phyloP scores from a whole-genome alignment of 2,113 vertebrate species.

The Burhinus oedicnemus region DNA sequence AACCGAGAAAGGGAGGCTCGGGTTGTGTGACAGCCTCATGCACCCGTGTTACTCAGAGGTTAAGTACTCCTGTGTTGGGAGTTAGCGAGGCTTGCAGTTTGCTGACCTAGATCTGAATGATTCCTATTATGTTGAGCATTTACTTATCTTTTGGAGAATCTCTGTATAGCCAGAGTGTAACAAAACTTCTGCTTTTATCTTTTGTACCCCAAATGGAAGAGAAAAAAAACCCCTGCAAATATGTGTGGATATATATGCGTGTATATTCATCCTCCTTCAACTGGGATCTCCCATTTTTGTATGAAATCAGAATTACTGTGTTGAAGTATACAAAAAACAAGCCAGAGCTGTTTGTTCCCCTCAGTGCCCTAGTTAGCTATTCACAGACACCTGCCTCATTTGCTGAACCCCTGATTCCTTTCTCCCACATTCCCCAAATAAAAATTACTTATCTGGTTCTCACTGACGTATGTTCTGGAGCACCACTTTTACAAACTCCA shows the following conservation, averaged over 20 bases:
- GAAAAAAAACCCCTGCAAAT: background rate
- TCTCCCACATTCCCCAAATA: background rate
- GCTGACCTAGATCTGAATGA: conserved; percentile 13
- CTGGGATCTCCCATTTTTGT: background rate
- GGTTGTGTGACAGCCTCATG: background rate
- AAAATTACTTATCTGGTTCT: background rate
- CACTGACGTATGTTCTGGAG: background rate
- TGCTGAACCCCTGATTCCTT: background rate
- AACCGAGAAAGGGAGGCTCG: background rate
- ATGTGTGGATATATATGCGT: background rate
- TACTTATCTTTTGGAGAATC: background rate
- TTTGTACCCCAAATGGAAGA: background rate
- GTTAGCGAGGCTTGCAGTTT: background rate
- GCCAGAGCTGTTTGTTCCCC: background rate
- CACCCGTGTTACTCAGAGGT: background rate
- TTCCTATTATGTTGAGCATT: background rate
- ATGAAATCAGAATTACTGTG: background rate
- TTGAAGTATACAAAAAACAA: background rate
- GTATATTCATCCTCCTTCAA: background rate
- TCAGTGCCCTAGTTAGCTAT: background rate
- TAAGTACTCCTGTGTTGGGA: background rate
- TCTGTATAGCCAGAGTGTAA: background rate
- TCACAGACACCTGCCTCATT: background rate
- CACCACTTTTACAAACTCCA: background rate
- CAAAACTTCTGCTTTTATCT: background rate